These are phyloP conservation scores for Sclerurus mexicanus DNA, from an alignment of 2,113 vertebrate species.

Conservation along the genomic window DNA sequence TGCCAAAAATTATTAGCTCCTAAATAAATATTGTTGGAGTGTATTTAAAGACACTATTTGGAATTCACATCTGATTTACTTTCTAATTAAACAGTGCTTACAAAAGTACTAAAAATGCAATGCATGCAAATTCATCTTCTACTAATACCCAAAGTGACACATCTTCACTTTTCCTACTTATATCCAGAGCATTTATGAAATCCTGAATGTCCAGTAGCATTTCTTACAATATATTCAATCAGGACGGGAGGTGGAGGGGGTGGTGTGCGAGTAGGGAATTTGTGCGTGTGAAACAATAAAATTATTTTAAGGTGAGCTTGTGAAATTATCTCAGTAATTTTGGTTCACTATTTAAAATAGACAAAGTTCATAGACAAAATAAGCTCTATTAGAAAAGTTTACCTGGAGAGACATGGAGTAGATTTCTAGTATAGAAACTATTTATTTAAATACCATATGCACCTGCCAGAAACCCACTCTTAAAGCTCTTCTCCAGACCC, in stretches of 20 bases:
- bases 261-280: neutral
- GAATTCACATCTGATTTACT: conserved; percentile 42
- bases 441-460: neutral
- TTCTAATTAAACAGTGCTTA: conserved; percentile 32
- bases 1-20: neutral
- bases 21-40: neutral
- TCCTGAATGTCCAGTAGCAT: neutral
- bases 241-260: neutral
- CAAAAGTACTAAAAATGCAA: neutral
- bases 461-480: neutral
- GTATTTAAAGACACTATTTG: conserved; percentile 18
- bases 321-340: neutral
- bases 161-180: neutral
- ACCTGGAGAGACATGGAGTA: neutral
- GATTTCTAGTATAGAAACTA: neutral
- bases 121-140: neutral
- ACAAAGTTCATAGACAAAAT: neutral
- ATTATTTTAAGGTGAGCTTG: neutral
- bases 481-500: neutral
- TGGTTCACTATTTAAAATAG: neutral
- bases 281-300: neutral
- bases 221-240: neutral
- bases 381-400: neutral
- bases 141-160: neutral
- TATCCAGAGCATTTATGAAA: neutral